A percentile compares a stretch with the other conserved stretches of the same genome.
These are phyloP conservation scores for Apis laboriosa DNA, from an alignment of 1,140 invertebrate species.

Conservation along the genomic window DNA sequence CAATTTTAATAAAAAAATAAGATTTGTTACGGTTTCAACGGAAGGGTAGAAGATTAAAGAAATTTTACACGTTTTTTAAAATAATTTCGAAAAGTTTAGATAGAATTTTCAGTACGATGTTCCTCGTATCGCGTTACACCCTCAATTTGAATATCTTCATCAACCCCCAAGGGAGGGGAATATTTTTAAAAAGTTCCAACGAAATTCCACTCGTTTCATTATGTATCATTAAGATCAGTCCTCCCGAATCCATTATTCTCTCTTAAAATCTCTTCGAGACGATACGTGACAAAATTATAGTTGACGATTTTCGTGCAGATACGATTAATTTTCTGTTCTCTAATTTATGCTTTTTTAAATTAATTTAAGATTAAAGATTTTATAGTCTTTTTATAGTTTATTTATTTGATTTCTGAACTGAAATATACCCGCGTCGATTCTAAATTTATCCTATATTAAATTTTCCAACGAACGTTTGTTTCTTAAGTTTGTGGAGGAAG, in stretches of 20 bases:
- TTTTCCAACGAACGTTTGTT: background rate
- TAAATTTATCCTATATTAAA: no score
- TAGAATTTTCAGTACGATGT: background rate
- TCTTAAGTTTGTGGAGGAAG: background rate
- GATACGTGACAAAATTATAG: constrained; percentile 47
- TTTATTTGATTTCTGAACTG: background rate
- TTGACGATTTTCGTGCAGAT: constrained; percentile 18
- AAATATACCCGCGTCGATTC: background rate
- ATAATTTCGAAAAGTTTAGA: background rate
- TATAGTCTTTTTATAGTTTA: background rate
- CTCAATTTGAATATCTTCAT: background rate
- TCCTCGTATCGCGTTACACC: background rate
- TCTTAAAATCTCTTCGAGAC: constrained; percentile 38
- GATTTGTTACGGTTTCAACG: background rate
- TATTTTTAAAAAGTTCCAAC: constrained; percentile 34
- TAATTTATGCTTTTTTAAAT: background rate
- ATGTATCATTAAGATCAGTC: constrained; percentile 57
- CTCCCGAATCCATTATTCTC: constrained; percentile 62
- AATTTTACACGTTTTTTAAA: background rate
- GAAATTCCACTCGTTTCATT: constrained; percentile 57
- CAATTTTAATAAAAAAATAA: background rate
- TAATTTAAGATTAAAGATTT: background rate
- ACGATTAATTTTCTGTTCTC: background rate
- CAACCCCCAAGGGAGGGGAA: background rate
- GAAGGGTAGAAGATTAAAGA: no score